Evolutionary conservation across 2,797 vertebrate genomes (phyloP).

Genomic region (Silurus lanzhouensis): DNA sequence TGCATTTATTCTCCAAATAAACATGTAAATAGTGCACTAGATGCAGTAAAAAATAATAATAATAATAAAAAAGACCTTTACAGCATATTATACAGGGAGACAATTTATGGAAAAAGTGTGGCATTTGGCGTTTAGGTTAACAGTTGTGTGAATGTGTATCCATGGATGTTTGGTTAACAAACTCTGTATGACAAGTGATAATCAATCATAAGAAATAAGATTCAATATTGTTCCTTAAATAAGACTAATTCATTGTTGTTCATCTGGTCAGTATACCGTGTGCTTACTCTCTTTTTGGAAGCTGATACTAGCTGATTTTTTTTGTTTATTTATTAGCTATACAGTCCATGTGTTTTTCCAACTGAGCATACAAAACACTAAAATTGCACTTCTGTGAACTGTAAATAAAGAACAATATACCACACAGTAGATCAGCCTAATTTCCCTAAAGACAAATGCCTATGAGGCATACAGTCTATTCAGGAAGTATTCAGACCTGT

Average conservation of each 20-base stretch:
- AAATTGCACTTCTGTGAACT: neutral
- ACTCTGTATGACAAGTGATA: neutral
- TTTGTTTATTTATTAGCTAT: no score
- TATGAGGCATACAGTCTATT: neutral
- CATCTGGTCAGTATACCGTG: constrained; percentile 31
- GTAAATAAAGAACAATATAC: neutral
- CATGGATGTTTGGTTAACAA: neutral
- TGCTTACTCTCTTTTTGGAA: constrained; percentile 25
- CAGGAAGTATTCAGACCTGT: no score
- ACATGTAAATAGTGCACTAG: neutral
- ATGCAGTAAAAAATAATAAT: neutral
- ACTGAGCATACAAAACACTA: neutral
- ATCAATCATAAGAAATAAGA: neutral
- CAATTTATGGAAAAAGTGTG: no score
- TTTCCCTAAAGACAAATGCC: neutral
- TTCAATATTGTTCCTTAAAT: neutral
- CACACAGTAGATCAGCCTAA: neutral
- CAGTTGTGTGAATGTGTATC: neutral
- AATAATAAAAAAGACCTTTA: no score
- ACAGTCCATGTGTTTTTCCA: neutral
- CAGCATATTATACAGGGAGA: no score
- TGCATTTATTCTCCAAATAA: neutral
- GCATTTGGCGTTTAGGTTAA: neutral
- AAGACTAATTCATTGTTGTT: constrained; percentile 19
- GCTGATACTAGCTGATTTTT: no score